phyloP scores from a whole-genome alignment of 2,888 invertebrate genomes.

The Noctua fimbriata region DNA sequence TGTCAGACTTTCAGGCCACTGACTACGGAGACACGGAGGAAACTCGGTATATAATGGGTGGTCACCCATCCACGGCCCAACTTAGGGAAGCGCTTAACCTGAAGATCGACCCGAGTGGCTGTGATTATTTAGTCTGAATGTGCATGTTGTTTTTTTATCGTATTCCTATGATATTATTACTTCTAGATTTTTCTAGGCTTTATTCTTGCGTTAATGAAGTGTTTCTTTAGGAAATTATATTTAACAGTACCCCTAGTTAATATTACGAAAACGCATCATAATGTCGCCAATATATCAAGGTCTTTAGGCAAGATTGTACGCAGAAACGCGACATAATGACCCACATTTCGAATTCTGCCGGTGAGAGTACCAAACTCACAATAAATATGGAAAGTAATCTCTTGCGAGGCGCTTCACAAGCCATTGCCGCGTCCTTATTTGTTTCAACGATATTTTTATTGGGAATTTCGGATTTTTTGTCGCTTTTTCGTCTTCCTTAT shows the following conservation, averaged over 20 bases:
- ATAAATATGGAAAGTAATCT: conserved; percentile 85
- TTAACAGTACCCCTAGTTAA: not conserved
- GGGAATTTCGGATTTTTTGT: conserved; percentile 45
- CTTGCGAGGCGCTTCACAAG: conserved; percentile 75
- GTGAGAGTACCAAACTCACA: conserved; percentile 82
- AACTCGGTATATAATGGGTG: too few species aligned
- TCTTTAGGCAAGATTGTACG: conserved; percentile 69
- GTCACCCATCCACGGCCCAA: too few species aligned
- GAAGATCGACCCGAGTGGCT: too few species aligned
- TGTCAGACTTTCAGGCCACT: too few species aligned
- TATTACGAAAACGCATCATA: not conserved
- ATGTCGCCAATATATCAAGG: conserved; percentile 13
- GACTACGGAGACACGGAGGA: too few species aligned
- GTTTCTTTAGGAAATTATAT: not conserved
- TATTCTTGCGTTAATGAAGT: not conserved
- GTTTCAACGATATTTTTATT: conserved; percentile 64
- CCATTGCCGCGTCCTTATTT: conserved; percentile 72
- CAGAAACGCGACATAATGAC: conserved; percentile 80
- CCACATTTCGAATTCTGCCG: conserved; percentile 76
- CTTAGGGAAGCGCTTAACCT: too few species aligned
- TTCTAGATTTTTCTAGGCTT: not conserved
- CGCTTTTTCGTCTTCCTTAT: conserved; percentile 49
- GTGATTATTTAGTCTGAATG: too few species aligned
- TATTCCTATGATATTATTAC: not conserved
- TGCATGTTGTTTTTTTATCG: not conserved